Conservation (phyloP, 2,888 invertebrate species). For the Caenorhabditis sp. region DNA sequence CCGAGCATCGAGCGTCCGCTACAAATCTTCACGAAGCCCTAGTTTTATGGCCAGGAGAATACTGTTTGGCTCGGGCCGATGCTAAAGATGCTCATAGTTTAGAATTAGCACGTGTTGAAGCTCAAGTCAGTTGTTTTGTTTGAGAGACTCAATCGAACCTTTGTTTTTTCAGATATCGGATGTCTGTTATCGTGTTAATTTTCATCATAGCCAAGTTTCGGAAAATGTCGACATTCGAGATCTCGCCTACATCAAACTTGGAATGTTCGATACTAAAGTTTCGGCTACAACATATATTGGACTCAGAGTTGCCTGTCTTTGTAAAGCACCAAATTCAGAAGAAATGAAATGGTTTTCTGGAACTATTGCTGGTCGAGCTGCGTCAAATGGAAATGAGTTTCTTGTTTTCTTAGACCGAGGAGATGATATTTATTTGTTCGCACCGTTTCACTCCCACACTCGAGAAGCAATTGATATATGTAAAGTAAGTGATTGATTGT, state of each 20-base stretch:
- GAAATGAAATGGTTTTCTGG: conserved; percentile 15
- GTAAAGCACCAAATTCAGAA: not conserved
- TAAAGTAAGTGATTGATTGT: not conserved
- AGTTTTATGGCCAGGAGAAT: conserved; percentile 13
- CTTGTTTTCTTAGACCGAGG: conserved; percentile 43
- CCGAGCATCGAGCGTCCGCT: not conserved
- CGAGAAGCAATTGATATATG: not conserved
- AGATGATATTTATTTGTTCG: conserved; percentile 30
- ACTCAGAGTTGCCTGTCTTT: not conserved
- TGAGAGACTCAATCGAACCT: not conserved
- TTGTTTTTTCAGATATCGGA: not conserved
- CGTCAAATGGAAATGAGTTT: conserved; percentile 2
- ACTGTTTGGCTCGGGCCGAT: conserved; percentile 12
- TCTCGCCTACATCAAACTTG: conserved; percentile 6
- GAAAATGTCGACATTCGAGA: conserved; percentile 11
- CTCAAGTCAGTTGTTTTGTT: not conserved
- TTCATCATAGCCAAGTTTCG: conserved; percentile 5
- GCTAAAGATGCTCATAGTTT: not conserved
- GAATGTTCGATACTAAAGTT: conserved; percentile 7
- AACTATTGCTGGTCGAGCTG: conserved; percentile 12
- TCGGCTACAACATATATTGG: conserved; percentile 9
- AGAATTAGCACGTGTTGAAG: conserved; percentile 7
- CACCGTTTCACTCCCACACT: conserved; percentile 1
- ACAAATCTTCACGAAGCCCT: not conserved
- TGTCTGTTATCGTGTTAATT: not conserved